Percentiles rank a stretch among this genome's conserved stretches.
phyloP scores from a whole-genome alignment of 2,113 vertebrate genomes.

The Delphinapterus leucas region DNA sequence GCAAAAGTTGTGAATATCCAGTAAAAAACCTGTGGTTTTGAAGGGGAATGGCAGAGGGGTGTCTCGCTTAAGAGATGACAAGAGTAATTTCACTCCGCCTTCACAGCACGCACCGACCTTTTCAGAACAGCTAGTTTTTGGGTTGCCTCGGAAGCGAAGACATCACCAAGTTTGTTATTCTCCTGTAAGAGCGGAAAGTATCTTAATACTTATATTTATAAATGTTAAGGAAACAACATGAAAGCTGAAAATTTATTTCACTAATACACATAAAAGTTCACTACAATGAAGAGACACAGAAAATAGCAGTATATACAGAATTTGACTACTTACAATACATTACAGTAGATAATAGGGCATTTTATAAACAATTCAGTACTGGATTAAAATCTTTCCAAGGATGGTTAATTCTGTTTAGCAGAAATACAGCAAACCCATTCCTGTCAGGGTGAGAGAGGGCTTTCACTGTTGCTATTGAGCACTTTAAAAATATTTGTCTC shows the following conservation, averaged over 20 bases:
- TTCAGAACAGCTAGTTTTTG: neutral
- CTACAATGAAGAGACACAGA: constrained; percentile 74
- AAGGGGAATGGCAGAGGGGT: neutral
- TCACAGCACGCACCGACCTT: neutral
- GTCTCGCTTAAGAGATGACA: neutral
- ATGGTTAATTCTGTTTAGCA: neutral
- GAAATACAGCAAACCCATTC: neutral
- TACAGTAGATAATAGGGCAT: constrained; percentile 12
- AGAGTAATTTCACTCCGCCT: neutral
- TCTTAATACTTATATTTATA: neutral
- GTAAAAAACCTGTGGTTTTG: neutral
- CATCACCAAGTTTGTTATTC: neutral
- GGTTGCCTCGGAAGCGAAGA: neutral
- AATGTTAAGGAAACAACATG: constrained; percentile 31
- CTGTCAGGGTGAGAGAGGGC: neutral
- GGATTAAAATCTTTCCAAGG: neutral
- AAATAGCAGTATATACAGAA: constrained; percentile 81
- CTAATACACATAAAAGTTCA: constrained; percentile 79
- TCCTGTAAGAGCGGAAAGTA: neutral
- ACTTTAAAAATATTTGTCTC: neutral
- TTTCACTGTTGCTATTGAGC: neutral
- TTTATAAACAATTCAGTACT: constrained; percentile 13
- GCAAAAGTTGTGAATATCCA: neutral
- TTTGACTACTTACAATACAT: constrained; percentile 75
- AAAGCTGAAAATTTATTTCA: constrained; percentile 81